phyloP scores from a whole-genome alignment of 2,113 vertebrate genomes.

The Irena cyanogastra region DNA sequence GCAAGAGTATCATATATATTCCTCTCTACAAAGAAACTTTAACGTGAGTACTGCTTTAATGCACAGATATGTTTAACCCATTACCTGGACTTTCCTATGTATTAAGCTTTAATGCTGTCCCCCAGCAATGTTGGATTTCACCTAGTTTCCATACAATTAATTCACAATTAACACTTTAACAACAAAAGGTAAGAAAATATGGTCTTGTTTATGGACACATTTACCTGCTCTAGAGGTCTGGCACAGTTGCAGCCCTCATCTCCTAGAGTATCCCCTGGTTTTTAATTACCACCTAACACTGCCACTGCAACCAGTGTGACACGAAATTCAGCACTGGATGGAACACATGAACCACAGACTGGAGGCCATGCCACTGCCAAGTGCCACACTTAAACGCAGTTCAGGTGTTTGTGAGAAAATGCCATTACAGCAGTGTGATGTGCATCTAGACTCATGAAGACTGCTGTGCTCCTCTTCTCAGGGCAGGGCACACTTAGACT shows the following conservation, averaged over 20 bases:
- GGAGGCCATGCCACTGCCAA: background rate
- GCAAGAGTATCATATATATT: background rate
- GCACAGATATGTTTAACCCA: background rate
- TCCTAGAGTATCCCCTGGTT: background rate
- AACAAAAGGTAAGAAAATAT: background rate
- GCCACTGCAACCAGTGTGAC: accelerated
- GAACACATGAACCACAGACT: accelerated
- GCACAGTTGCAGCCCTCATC: background rate
- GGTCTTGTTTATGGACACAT: background rate
- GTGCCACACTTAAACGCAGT: background rate
- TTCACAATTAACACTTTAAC: background rate
- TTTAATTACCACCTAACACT: background rate
- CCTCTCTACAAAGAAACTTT: background rate
- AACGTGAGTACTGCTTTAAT: background rate
- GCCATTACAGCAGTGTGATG: background rate
- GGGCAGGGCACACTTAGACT: background rate
- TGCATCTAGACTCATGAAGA: background rate
- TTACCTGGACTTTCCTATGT: background rate
- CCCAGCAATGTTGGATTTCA: background rate
- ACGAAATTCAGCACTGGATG: background rate
- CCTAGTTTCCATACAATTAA: background rate
- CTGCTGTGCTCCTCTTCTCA: background rate
- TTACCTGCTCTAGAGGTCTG: background rate
- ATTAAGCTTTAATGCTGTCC: background rate
- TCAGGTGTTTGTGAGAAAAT: background rate